A percentile compares a stretch with the other conserved stretches of the same genome.
Conservation (phyloP, 1,140 invertebrate species). For the Tyrophagus putrescentiae region DNA sequence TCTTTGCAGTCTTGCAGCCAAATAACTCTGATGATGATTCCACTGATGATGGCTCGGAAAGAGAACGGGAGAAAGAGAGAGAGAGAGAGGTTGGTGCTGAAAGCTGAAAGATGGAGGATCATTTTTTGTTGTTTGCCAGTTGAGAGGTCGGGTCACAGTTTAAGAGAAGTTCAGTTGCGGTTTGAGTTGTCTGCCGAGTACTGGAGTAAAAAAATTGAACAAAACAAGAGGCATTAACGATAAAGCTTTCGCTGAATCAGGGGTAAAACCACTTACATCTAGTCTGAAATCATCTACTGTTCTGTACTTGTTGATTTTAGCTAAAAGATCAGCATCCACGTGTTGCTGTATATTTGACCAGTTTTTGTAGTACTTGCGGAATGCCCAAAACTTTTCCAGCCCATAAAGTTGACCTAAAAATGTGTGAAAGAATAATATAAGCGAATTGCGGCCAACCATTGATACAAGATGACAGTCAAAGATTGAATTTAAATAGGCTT, state of each 20-base stretch:
- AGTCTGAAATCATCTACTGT: slow-evolving; percentile 74
- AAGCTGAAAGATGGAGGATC: too few relatives aligned
- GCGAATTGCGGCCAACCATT: slow-evolving; percentile 18
- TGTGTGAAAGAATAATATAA: slow-evolving; percentile 4
- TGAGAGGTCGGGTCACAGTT: too few relatives aligned
- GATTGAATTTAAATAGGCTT: slow-evolving; percentile 17
- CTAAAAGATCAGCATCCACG: slow-evolving; percentile 60
- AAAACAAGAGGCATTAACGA: background rate
- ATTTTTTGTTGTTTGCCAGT: too few relatives aligned
- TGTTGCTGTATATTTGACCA: slow-evolving; percentile 43
- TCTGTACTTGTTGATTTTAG: slow-evolving; percentile 72
- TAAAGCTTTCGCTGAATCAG: background rate
- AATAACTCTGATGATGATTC: too few relatives aligned
- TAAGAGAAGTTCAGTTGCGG: too few relatives aligned
- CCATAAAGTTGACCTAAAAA: slow-evolving; percentile 84
- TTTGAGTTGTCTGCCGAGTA: too few relatives aligned
- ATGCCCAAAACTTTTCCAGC: slow-evolving; percentile 97
- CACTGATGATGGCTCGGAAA: background rate
- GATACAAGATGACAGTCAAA: slow-evolving; percentile 1
- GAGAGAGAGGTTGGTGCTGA: background rate
- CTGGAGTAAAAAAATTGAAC: background rate
- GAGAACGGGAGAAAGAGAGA: too few relatives aligned
- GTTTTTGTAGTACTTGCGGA: slow-evolving; percentile 68
- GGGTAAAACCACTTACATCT: background rate
- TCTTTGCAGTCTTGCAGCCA: background rate